Base-by-base conservation (phyloP, 2,888 invertebrate species). In the Cactoblastis cactorum region DNA sequence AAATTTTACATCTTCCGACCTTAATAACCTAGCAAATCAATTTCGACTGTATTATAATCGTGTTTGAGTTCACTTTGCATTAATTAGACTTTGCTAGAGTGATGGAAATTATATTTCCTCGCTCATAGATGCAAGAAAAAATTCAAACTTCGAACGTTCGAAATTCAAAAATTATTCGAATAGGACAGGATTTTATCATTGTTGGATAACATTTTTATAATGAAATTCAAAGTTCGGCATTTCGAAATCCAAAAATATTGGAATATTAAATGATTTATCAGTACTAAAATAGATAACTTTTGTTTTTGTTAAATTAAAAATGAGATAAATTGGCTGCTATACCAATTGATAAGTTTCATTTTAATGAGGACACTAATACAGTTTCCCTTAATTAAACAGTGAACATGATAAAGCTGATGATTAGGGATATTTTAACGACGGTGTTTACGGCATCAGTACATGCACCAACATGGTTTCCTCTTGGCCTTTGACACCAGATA, bases 401-500 rank as follows among this genome's bases (percentile, higher is more conserved):
- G 70, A 71, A 68, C 61, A 74, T 80, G 82, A 83, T 83, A 84
- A 81, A 74, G 70, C 50, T 67, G 74, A 80, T 77, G 68, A 79
- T 80, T 77, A 79, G 61, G 63, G 68, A 63, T 61, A 63, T 61
- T 70, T 72, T 77, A 76, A 77, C 70, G 67, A 74, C 69, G 68
- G 65, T 65, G 69, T 68, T 67, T 65, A 73, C 61, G 55, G 65
- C 55, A 48, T 52, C 60, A 58, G 65, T 62, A 54, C 57, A 64
- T 61, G 53, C 63, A 64, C 63, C 67, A 71, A 68, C 59, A 53
- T 54, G 63, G 75, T 85, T 87, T 86, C 79, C 77, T 81, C 62
- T 54, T 75, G 79, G 83, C 85, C 87, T 80, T 75, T 86, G 83
- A 84, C 87, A 80, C 67, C 39, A 82, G 83, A 83, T 83, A 83